phyloP scores from a whole-genome alignment of 2,797 vertebrate genomes.

The Sus cebifrons region DNA sequence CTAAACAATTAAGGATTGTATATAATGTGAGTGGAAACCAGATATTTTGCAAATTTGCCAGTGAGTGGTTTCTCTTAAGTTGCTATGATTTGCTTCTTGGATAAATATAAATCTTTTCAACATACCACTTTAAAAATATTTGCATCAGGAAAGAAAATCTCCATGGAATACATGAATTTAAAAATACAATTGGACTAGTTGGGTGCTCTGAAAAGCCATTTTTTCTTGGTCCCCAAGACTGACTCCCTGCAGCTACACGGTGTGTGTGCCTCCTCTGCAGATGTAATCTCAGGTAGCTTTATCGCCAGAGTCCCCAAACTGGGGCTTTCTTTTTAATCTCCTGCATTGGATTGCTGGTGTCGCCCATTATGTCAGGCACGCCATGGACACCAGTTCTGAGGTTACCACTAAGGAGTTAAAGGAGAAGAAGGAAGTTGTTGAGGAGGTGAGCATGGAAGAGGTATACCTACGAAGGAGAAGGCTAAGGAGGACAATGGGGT shows the following conservation, averaged over 20 bases:
- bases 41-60: slow-evolving; percentile 42
- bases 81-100: slow-evolving; percentile 8
- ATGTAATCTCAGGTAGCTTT: background rate
- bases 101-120: slow-evolving; percentile 40
- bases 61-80: background rate
- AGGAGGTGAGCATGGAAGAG: background rate
- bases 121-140: slow-evolving; percentile 1
- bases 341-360: slow-evolving; percentile 30
- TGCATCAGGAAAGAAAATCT: slow-evolving; percentile 34
- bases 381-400: slow-evolving; percentile 88
- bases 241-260: background rate
- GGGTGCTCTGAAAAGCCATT: background rate
- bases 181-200: background rate
- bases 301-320: background rate
- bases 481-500: background rate
- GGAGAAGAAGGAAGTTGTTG: background rate
- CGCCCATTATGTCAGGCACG: slow-evolving; percentile 87
- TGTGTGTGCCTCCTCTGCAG: background rate
- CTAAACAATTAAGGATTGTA: background rate
- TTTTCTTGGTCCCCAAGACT: background rate
- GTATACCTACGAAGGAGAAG: background rate
- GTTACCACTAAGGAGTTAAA: slow-evolving; percentile 86
- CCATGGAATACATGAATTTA: background rate
- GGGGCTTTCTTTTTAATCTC: background rate
- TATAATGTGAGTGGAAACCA: slow-evolving; percentile 54